Evolutionary conservation across 2,113 vertebrate species (phyloP).

Genomic region (Phocoena phocoena): DNA sequence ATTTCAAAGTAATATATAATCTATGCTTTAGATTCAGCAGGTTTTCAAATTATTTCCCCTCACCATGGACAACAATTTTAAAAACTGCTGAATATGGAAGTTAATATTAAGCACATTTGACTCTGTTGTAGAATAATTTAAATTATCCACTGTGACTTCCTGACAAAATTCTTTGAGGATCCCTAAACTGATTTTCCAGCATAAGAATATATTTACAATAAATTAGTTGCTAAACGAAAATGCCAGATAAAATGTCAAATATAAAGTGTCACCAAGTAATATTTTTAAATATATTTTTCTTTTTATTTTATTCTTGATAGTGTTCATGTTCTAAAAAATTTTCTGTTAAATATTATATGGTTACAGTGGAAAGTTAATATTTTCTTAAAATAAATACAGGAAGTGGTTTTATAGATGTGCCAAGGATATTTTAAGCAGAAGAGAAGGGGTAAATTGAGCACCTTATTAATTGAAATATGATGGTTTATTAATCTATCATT

Average conservation of each 20-base stretch:
- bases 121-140: neutral
- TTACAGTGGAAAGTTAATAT: slow-evolving; percentile 3
- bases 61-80: neutral
- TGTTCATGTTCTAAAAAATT: neutral
- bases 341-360: neutral
- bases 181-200: neutral
- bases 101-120: neutral
- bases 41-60: neutral
- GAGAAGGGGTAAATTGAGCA: neutral
- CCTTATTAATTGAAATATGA: slow-evolving; percentile 22
- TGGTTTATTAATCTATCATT: slow-evolving; percentile 15
- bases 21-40: neutral
- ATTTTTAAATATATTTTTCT: neutral
- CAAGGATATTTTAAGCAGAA: slow-evolving; percentile 6
- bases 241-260: neutral
- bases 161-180: neutral
- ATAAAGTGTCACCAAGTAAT: neutral
- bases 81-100: neutral
- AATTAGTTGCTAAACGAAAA: slow-evolving; percentile 1
- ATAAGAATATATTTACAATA: neutral
- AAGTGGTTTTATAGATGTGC: neutral
- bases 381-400: slow-evolving; percentile 31
- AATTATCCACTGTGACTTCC: neutral
- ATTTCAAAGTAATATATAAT: neutral
- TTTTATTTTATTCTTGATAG: neutral